Evolutionary conservation across 1,140 invertebrate genomes (phyloP), one percentile per base, ranked within the genome.

Genomic region (Coenobita brevimanus): DNA sequence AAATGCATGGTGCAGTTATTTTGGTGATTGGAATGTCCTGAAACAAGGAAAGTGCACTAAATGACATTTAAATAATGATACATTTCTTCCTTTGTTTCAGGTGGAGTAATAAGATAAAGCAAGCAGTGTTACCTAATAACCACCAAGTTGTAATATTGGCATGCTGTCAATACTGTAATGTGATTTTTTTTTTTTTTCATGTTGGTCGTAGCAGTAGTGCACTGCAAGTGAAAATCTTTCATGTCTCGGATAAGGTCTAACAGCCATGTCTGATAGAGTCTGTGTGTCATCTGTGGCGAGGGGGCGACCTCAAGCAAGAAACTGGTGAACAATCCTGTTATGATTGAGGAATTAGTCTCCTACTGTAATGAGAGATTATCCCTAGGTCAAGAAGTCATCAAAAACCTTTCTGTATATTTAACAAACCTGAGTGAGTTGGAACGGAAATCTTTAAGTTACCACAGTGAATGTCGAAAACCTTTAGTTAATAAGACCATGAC

Each of bases 11-110:
- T 57, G 54, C n/a, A 57, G 54, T 57, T 57, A 57, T 57, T 57
- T 57, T 57, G 54, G 54, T 57, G 54, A 57, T 57, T 57, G n/a
- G 54, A 57, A 57, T 57, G 54, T 57, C 13, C 54, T 57, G 54
- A 57, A 57, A 57, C 54, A 57, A 57, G 54, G 54, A 57, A 57
- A 57, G n/a, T 57, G 54, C 54, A 57, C 10, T 57, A 57, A 57
- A 57, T 57, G n/a, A 57, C n/a, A 57, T 57, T 57, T n/a, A 57
- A 57, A 57, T 57, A 57, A 57, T 57, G 54, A 57, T 57, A 57
- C 54, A 57, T 57, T 57, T 57, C 54, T 57, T n/a, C n/a, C n/a
- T n/a, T n/a, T n/a, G n/a, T n/a, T n/a, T 57, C n/a, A 57, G 54
- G 54, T 57, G n/a, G 54, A 57, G 54, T n/a, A 57, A 57, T 57